Evolutionary conservation across 1,140 invertebrate genomes (phyloP).

Genomic region (Batillaria attramentaria): DNA sequence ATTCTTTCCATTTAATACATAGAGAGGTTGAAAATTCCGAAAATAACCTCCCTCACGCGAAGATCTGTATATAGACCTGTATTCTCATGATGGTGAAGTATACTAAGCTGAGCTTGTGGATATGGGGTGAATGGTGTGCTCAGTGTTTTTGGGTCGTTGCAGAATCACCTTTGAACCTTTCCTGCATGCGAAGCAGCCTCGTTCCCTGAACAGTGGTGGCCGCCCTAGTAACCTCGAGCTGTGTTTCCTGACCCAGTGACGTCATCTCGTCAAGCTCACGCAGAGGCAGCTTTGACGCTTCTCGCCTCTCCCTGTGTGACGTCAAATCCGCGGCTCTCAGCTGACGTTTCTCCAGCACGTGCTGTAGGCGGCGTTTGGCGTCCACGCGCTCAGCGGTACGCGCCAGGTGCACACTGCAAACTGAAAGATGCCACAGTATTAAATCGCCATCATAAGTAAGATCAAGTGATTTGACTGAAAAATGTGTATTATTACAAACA

Average conservation of each 20-base stretch:
- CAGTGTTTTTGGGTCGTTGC: constrained; percentile 22
- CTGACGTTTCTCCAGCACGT: neutral
- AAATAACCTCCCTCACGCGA: neutral
- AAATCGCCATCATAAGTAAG: neutral
- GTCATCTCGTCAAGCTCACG: constrained; percentile 1
- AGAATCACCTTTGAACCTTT: constrained; percentile 42
- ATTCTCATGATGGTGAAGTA: neutral
- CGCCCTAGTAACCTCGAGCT: constrained; percentile 8
- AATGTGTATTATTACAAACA: neutral
- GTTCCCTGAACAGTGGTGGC: constrained; percentile 35
- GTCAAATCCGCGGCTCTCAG: neutral
- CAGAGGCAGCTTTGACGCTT: neutral
- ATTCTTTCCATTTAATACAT: no score
- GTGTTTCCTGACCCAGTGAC: neutral
- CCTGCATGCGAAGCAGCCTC: constrained; percentile 30
- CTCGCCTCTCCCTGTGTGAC: neutral
- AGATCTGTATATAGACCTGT: neutral
- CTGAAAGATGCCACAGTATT: neutral
- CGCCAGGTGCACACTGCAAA: neutral
- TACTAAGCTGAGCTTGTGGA: neutral
- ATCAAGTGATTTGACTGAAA: neutral
- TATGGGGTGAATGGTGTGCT: neutral
- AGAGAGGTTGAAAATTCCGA: neutral
- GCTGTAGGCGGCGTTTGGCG: neutral
- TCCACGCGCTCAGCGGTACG: neutral